Evolutionary conservation across 2,888 invertebrate genomes (phyloP).

Genomic region (Platycnemis pennipes): DNA sequence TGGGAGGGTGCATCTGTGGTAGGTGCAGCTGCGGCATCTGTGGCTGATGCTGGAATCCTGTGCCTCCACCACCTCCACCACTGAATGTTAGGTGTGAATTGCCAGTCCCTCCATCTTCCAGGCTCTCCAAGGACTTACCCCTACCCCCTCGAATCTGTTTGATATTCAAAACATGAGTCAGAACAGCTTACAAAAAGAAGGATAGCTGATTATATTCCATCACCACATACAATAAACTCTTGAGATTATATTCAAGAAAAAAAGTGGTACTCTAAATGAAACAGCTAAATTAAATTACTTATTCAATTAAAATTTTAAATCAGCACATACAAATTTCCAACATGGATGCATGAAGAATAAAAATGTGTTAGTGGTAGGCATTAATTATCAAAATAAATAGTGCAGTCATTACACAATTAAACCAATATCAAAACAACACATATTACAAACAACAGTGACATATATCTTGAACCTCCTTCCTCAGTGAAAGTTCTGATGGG

Average conservation of each 20-base stretch:
- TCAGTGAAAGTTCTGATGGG: background rate
- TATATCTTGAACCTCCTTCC: background rate
- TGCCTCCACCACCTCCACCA: slow-evolving; percentile 80
- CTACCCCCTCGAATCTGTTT: slow-evolving; percentile 89
- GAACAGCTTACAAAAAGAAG: background rate
- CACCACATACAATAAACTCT: background rate
- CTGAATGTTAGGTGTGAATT: slow-evolving; percentile 76
- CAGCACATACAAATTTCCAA: background rate
- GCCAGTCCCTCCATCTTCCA: slow-evolving; percentile 85
- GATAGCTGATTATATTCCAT: background rate
- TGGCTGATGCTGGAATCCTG: slow-evolving; percentile 74
- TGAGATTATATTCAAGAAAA: background rate
- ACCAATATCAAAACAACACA: slow-evolving; percentile 22
- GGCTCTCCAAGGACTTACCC: slow-evolving; percentile 91
- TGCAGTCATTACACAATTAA: slow-evolving; percentile 4
- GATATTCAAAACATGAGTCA: slow-evolving; percentile 73
- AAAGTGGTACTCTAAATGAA: background rate
- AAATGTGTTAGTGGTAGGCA: slow-evolving; percentile 14
- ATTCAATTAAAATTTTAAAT: background rate
- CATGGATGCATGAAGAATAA: background rate
- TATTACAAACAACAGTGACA: background rate
- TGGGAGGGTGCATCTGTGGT: slow-evolving; percentile 82
- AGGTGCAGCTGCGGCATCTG: slow-evolving; percentile 71
- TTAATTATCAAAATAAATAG: slow-evolving; percentile 9
- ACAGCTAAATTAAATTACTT: background rate